Percentiles rank a stretch among this genome's conserved stretches.
phyloP scores from a whole-genome alignment of 1,140 invertebrate species.

The Heliconius hewitsoni region DNA sequence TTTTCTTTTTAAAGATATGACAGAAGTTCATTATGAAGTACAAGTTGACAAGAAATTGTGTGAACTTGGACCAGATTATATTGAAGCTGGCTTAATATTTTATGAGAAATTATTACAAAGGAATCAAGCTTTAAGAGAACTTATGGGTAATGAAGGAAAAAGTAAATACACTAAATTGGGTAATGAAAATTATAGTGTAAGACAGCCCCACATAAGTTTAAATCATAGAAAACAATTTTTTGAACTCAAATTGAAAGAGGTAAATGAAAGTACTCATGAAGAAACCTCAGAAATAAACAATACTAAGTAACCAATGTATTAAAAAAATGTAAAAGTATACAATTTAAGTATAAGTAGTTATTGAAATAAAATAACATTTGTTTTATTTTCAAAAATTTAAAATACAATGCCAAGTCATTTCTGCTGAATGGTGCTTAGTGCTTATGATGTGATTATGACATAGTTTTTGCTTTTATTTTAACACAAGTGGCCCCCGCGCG shows the following conservation, averaged over 20 bases:
- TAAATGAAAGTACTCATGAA: conserved; percentile 11
- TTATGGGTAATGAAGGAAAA: conserved; percentile 84
- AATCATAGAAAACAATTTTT: conserved; percentile 85
- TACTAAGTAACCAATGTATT: not conserved
- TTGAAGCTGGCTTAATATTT: conserved; percentile 87
- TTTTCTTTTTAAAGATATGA: conserved; percentile 84
- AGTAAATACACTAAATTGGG: conserved; percentile 84
- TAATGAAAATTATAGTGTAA: conserved; percentile 85
- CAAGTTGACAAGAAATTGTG: conserved; percentile 84
- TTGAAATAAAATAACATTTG: not conserved
- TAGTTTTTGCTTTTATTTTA: no score
- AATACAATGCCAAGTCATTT: no score
- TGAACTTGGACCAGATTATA: conserved; percentile 83
- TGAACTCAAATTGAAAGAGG: conserved; percentile 70
- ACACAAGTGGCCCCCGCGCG: no score
- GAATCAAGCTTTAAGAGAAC: conserved; percentile 86
- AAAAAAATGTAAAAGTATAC: not conserved
- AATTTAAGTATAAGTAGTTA: not conserved
- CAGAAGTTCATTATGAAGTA: conserved; percentile 83
- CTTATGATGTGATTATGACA: no score
- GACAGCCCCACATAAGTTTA: conserved; percentile 84
- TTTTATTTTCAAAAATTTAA: not conserved
- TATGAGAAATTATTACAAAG: conserved; percentile 87
- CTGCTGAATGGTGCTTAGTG: not conserved
- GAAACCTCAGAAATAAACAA: not conserved